phyloP scores from a whole-genome alignment of 2,113 vertebrate species.

The Psammodynastes pulverulentus region DNA sequence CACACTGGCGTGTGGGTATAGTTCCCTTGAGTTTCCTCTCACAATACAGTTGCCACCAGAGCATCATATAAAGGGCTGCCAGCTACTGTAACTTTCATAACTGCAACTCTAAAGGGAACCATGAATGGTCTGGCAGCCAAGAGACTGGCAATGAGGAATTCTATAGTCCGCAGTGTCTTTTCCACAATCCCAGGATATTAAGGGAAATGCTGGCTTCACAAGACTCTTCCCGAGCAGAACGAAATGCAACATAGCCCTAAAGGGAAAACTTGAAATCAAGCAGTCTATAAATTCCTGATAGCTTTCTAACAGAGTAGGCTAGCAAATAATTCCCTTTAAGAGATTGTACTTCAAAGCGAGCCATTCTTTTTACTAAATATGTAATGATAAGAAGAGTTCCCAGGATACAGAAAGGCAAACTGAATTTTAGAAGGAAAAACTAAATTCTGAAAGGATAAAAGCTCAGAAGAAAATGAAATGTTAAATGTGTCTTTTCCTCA shows the following conservation, averaged over 20 bases:
- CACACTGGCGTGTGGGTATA: not conserved
- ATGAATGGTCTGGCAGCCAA: not conserved
- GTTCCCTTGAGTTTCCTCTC: not conserved
- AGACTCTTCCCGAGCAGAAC: slow-evolving; percentile 1
- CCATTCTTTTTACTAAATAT: not conserved
- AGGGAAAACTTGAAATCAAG: slow-evolving; percentile 15
- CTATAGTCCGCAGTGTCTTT: slow-evolving; percentile 2
- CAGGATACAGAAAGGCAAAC: not conserved
- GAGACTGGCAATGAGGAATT: not conserved
- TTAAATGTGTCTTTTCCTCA: not conserved
- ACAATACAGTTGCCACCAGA: not conserved
- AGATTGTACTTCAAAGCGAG: not conserved
- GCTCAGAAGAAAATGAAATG: not conserved
- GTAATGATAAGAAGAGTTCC: not conserved
- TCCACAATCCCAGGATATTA: slow-evolving; percentile 15
- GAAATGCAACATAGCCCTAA: slow-evolving; percentile 4
- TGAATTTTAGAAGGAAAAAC: not conserved
- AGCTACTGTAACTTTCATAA: slow-evolving; percentile 3
- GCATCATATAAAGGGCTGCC: not conserved
- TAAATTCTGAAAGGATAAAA: not conserved
- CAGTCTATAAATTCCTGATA: not conserved
- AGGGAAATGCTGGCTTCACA: slow-evolving; percentile 6
- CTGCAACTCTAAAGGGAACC: not conserved
- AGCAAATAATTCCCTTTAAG: not conserved
- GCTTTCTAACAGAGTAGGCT: not conserved